Percentiles rank a stretch among this genome's conserved stretches.
These are phyloP conservation scores for Sebastes oblongus DNA, from an alignment of 2,797 vertebrate species.

Conservation along the genomic window DNA sequence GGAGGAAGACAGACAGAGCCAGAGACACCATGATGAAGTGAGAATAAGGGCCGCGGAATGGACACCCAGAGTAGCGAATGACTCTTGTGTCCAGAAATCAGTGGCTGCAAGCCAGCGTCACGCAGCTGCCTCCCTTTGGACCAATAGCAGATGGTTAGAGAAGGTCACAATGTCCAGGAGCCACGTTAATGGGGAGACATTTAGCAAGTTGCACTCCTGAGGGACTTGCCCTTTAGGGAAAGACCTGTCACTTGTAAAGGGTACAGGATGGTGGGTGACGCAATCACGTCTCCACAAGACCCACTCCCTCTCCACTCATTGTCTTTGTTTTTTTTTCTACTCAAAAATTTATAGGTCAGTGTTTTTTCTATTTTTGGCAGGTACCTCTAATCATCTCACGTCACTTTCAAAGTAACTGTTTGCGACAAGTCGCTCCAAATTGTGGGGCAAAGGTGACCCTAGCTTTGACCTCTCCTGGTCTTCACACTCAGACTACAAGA, in stretches of 20 bases:
- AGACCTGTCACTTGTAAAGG: conserved; percentile 52
- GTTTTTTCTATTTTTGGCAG: conserved; percentile 11
- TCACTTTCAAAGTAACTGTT: not conserved
- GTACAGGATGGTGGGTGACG: conserved; percentile 32
- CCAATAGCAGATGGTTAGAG: conserved; percentile 34
- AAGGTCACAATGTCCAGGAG: conserved; percentile 60
- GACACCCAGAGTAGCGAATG: conserved; percentile 8
- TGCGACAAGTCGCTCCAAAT: not conserved
- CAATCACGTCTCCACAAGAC: not conserved
- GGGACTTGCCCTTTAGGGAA: conserved; percentile 51
- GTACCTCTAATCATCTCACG: not conserved
- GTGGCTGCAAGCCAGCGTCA: conserved; percentile 38
- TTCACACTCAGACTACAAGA: not conserved
- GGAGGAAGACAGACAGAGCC: not conserved
- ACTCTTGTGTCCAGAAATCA: conserved; percentile 23
- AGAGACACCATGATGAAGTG: not conserved
- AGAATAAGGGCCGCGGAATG: not conserved
- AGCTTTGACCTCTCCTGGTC: conserved; percentile 2
- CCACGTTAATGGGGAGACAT: conserved; percentile 48
- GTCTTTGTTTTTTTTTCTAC: conserved; percentile 1
- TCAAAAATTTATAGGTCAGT: conserved; percentile 12
- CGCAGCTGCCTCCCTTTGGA: conserved; percentile 25
- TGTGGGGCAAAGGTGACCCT: conserved; percentile 8
- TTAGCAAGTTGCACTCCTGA: conserved; percentile 37
- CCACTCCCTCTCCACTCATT: conserved; percentile 36